Evolutionary conservation across 1,140 invertebrate genomes (phyloP).

Genomic region (Nomia melanderi): DNA sequence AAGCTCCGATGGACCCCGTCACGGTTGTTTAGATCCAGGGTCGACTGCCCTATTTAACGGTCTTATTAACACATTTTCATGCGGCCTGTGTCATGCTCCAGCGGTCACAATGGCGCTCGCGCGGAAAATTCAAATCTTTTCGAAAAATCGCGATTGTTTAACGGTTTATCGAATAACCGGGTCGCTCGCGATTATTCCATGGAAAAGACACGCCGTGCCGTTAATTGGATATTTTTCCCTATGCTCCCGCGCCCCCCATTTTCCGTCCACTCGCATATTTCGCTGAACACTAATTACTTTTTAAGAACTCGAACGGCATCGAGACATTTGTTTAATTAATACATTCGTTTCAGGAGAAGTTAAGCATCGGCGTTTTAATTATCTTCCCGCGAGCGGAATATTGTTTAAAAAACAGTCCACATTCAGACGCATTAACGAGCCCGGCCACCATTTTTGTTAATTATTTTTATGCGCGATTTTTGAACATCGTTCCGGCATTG

Average conservation of each 20-base stretch:
- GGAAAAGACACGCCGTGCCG: background rate
- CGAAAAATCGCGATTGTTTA: conserved; percentile 2
- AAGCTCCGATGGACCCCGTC: background rate
- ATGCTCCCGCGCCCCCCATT: no score
- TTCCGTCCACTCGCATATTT: no score
- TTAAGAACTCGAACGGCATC: background rate
- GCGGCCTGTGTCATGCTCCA: background rate
- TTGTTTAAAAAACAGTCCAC: no score
- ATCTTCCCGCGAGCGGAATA: no score
- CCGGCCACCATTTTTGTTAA: no score
- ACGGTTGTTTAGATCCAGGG: background rate
- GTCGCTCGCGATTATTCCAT: background rate
- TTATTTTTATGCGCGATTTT: no score
- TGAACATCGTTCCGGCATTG: no score
- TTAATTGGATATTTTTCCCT: background rate
- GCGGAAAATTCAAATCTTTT: background rate
- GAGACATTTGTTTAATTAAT: background rate
- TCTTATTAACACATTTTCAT: conserved; percentile 4
- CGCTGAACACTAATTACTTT: background rate
- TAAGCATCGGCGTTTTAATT: no score
- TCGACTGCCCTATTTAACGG: background rate
- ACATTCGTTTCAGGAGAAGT: no score
- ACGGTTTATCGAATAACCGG: conserved; percentile 1
- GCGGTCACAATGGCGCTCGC: background rate
- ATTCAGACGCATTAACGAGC: no score